Percentiles rank a stretch among this genome's conserved stretches.
Evolutionary conservation across 2,113 vertebrate species (phyloP).

Genomic region (Euleptes europaea): DNA sequence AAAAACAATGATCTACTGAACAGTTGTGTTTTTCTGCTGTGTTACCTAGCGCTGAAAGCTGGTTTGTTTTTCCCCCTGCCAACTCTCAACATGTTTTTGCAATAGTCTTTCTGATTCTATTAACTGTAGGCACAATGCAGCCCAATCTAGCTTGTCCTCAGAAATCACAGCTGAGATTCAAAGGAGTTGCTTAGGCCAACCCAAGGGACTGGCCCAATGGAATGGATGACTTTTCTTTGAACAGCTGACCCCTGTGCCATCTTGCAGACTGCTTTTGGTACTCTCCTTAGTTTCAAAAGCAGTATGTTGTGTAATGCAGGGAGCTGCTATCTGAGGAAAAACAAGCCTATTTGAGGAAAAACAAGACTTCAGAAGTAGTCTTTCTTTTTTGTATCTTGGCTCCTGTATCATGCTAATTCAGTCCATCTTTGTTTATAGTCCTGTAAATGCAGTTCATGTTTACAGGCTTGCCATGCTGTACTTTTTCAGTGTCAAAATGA

Average conservation of each 20-base stretch:
- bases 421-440: not conserved
- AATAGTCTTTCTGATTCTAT: not conserved
- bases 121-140: not conserved
- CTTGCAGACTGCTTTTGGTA: not conserved
- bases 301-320: not conserved
- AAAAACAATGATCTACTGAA: conserved; percentile 17
- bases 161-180: not conserved
- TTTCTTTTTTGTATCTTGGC: not conserved
- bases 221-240: not conserved
- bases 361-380: not conserved
- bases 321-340: not conserved
- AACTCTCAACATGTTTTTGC: not conserved
- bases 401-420: conserved; percentile 24
- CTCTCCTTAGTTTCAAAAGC: not conserved
- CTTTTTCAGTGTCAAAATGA: not conserved
- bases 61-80: not conserved
- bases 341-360: not conserved
- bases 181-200: not conserved
- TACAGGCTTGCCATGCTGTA: not conserved
- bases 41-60: not conserved
- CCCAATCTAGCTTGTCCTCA: not conserved
- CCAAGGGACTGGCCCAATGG: not conserved
- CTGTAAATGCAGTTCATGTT: not conserved
- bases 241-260: not conserved
- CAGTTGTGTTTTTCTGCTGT: not conserved